Base-by-base conservation (phyloP, 1,140 invertebrate genomes). In the Ptiloglossa arizonensis region DNA sequence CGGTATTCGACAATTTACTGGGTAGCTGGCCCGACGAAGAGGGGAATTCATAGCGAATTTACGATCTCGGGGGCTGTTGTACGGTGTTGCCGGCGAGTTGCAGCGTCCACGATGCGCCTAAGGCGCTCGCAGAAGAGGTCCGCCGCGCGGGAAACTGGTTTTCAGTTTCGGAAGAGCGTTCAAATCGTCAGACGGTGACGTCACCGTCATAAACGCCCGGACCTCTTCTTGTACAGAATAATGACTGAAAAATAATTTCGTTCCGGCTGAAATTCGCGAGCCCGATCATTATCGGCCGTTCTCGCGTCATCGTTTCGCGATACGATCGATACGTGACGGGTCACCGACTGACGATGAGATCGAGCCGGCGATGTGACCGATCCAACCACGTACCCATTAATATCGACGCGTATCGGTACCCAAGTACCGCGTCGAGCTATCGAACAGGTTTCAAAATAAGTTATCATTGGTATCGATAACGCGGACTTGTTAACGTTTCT, bases 161-260 rank as follows among this genome's bases (percentile, higher is more conserved):
- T 88, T 83, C 82, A 76, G 82, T 88, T 89, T 87, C 79, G 74
- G 83, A 80, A 86, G 80, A 86, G 85, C 83, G 83, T 84, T 81
- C 81, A 86, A 86, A 89, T 90, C 83, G 87, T 82, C 83, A 89
- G 89, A 90, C 89, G 80, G 66, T 89, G 89, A 90, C 87, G 87
- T 90, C 89, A 90, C 60, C 74, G 46, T 79, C 63, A 56, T 70
- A 85, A 85, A 78, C 59, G 62, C 24, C 22, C 71, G 57, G 69
- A 11, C 71, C 63, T 19, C 66, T 35, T 19, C 66, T 35, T 29
- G 38, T 67, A 41, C 41, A 15, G 48, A 75, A 86, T 75, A 85
- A 82, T 87, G 64, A 69, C 57, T 80, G 74, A 83, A 87, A 87
- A 89, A 82, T 80, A 66, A 63, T 50, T 71, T 52, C 13, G 24